phyloP scores from a whole-genome alignment of 2,113 vertebrate species.

The Trichechus manatus region DNA sequence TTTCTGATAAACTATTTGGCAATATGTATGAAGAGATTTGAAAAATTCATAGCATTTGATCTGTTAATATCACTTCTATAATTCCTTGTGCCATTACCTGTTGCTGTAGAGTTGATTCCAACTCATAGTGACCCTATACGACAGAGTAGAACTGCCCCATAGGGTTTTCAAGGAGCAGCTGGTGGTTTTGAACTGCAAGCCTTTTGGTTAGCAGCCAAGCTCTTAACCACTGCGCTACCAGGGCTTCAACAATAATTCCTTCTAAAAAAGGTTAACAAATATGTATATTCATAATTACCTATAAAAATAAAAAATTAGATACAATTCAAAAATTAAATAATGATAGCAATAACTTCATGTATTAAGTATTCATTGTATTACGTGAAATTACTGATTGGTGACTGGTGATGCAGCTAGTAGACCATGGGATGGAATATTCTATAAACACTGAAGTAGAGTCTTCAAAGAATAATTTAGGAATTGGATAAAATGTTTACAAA shows the following conservation, averaged over 20 bases:
- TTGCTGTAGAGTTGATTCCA: too few species aligned
- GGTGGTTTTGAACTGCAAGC: too few species aligned
- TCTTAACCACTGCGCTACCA: too few species aligned
- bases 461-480: not conserved
- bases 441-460: not conserved
- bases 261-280: not conserved
- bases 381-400: not conserved
- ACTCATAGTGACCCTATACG: too few species aligned
- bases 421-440: not conserved
- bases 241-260: not conserved
- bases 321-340: constrained; percentile 46
- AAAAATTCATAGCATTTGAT: constrained; percentile 12
- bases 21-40: not conserved
- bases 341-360: not conserved
- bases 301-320: constrained; percentile 16
- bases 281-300: not conserved
- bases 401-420: not conserved
- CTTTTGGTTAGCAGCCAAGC: too few species aligned
- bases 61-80: not conserved
- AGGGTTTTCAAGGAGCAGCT: too few species aligned
- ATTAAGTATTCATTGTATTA: not conserved
- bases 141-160: too few species aligned
- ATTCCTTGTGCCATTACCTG: not conserved
- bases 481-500: not conserved
- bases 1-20: constrained; percentile 41